Conservation (phyloP, 2,113 vertebrate genomes). For the Thunnus thynnus region DNA sequence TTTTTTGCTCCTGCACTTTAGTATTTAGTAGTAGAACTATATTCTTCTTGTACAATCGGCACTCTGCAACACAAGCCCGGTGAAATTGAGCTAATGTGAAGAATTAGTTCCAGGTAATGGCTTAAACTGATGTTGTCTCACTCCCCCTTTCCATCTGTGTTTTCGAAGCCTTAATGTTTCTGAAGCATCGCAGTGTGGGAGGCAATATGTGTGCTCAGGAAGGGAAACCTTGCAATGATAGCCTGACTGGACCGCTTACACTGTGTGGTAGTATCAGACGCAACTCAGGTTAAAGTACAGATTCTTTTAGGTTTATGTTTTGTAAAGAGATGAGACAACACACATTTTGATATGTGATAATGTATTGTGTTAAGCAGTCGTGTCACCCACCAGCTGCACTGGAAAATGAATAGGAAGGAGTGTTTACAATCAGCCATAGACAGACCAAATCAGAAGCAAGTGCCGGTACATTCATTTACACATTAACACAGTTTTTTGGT, state of each 20-base stretch:
- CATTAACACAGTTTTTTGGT: conserved; percentile 23
- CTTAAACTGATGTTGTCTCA: conserved; percentile 53
- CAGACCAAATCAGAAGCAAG: too few species aligned
- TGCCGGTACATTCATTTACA: conserved; percentile 8
- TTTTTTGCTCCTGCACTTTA: not conserved
- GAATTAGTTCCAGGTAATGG: conserved; percentile 72
- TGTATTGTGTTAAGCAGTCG: conserved; percentile 1
- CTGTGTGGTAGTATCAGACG: conserved; percentile 1
- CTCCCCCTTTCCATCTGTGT: conserved; percentile 58
- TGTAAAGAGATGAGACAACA: conserved; percentile 10
- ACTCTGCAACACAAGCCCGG: conserved; percentile 42
- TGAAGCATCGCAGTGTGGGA: conserved; percentile 52
- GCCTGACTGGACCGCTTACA: conserved; percentile 23
- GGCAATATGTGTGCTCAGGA: conserved; percentile 33
- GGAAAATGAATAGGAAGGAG: conserved; percentile 6
- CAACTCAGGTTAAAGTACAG: not conserved
- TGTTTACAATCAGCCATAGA: conserved; percentile 3
- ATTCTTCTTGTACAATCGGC: conserved; percentile 20
- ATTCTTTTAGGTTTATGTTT: conserved; percentile 16
- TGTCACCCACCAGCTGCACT: conserved; percentile 20
- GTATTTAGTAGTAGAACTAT: conserved; percentile 9
- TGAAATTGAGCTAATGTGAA: conserved; percentile 58
- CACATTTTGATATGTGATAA: conserved; percentile 22
- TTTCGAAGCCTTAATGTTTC: conserved; percentile 61
- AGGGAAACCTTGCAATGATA: conserved; percentile 44